Percentiles rank a stretch among this genome's conserved stretches.
Evolutionary conservation across 2,888 invertebrate species (phyloP).

Genomic region (Microchrysa polita): DNA sequence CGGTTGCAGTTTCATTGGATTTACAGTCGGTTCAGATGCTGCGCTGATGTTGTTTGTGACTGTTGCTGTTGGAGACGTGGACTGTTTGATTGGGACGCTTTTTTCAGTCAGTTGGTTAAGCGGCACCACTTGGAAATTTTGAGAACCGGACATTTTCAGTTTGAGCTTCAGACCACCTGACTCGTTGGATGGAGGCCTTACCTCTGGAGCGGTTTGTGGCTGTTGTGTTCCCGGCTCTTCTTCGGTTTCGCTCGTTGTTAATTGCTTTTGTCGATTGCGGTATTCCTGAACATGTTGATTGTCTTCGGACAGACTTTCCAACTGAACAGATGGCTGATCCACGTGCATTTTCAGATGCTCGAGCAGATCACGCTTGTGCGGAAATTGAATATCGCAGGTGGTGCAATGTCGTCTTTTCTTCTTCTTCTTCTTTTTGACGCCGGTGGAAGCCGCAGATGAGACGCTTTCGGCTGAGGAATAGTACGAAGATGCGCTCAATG

Average conservation of each 20-base stretch:
- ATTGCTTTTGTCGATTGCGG: slow-evolving; percentile 27
- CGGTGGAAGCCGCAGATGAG: slow-evolving; percentile 48
- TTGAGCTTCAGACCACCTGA: slow-evolving; percentile 53
- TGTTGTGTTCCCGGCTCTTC: slow-evolving; percentile 11
- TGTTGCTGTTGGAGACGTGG: slow-evolving; percentile 44
- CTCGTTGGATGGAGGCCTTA: slow-evolving; percentile 12
- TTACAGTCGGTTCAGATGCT: slow-evolving; percentile 49
- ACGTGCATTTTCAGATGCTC: slow-evolving; percentile 53
- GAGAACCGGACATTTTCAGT: slow-evolving; percentile 52
- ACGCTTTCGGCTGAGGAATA: slow-evolving; percentile 53
- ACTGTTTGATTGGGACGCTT: slow-evolving; percentile 49
- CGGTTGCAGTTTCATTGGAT: slow-evolving; percentile 15
- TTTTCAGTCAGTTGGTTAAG: slow-evolving; percentile 41
- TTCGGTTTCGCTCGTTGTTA: background rate
- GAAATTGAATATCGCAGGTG: slow-evolving; percentile 53
- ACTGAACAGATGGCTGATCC: slow-evolving; percentile 50
- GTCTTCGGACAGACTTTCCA: slow-evolving; percentile 51
- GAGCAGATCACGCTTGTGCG: slow-evolving; percentile 52
- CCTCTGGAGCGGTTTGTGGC: background rate
- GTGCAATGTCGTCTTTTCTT: slow-evolving; percentile 52
- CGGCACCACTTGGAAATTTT: slow-evolving; percentile 53
- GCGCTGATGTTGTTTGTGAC: background rate
- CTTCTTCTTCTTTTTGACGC: slow-evolving; percentile 50
- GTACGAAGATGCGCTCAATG: slow-evolving; percentile 51
- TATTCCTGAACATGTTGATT: slow-evolving; percentile 51